Evolutionary conservation across 1,140 invertebrate species (phyloP), one percentile per base, ranked within the genome.

Genomic region (Orchesella cincta): DNA sequence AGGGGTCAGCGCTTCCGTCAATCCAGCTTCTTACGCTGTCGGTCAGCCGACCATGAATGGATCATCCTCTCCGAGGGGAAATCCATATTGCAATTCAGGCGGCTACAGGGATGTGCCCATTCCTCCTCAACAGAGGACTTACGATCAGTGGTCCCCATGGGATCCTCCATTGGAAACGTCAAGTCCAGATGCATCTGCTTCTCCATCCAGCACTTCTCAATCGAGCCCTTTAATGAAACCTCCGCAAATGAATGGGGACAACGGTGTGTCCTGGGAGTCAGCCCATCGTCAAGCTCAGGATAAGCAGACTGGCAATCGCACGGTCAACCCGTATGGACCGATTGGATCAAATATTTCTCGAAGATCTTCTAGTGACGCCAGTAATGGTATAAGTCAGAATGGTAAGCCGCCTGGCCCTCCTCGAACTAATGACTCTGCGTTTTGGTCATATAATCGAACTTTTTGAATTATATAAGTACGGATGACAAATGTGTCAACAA

Each of bases 131-230:
- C n/a, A n/a, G n/a, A n/a, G n/a, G n/a, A n/a, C n/a, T n/a, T n/a
- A 12, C 33, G 62, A 67, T n/a, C 62, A 67, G 29, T 67, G 62
- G 62, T 31, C 62, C 33, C 62, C 62, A 33, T 67, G 62, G 62
- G 33, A 46, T 46, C 18, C 18, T 8, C 5, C 8, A 14, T 8
- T 29, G 8, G 62, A 67, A 31, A 29, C 26, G 14, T 18, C 33
- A 12, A 67, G 62, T 33, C 62, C 62, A 8, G 62, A 67, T 29
- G 62, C 26, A 29, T 67, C 23, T 14, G 52, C 23, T 14, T 57
- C 12, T 26, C 23, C 54, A 12, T 57, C 14, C 8, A 57, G 54
- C 12, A 23, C 8, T 57, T 57, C 23, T 57, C 54, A 8, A n/a
- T n/a, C n/a, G n/a, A n/a, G n/a, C n/a, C n/a, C n/a, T n/a, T n/a